Conservation (phyloP, 2,888 invertebrate genomes). For the Drosophila histrio region DNA sequence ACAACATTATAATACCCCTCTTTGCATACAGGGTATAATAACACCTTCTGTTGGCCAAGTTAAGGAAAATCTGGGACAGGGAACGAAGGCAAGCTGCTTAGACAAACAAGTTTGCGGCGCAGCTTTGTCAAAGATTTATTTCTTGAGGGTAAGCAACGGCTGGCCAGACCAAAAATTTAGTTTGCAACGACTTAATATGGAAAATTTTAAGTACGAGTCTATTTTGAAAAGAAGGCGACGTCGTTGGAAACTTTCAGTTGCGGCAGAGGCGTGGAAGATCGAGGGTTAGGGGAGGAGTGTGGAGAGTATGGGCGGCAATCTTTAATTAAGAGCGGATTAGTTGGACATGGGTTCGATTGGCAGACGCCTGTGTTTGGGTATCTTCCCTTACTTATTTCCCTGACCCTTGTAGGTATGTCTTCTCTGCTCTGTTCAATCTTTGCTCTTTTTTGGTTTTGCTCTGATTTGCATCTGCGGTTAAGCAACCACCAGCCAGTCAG, state of each 20-base stretch:
- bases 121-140: constrained; percentile 83
- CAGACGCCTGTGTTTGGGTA: constrained; percentile 30
- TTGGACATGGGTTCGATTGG: constrained; percentile 81
- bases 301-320: constrained; percentile 61
- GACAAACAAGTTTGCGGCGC: constrained; percentile 82
- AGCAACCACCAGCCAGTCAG: constrained; percentile 69
- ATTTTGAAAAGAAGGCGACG: constrained; percentile 44
- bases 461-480: constrained; percentile 83
- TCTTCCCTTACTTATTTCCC: background rate
- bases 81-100: constrained; percentile 61
- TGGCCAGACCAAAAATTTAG: constrained; percentile 50
- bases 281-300: background rate
- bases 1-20: background rate
- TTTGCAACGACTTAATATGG: constrained; percentile 65
- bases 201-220: constrained; percentile 67
- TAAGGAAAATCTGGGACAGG: background rate
- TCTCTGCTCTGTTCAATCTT: constrained; percentile 59
- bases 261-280: background rate
- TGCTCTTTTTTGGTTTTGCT: constrained; percentile 75
- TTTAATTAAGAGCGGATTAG: constrained; percentile 84
- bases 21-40: constrained; percentile 44
- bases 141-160: constrained; percentile 77
- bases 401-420: constrained; percentile 4
- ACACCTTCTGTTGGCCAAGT: constrained; percentile 79
- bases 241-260: constrained; percentile 35